These are phyloP conservation scores for Gallinago paraguaiae DNA, from an alignment of 2,113 vertebrate genomes.

Conservation along the genomic window DNA sequence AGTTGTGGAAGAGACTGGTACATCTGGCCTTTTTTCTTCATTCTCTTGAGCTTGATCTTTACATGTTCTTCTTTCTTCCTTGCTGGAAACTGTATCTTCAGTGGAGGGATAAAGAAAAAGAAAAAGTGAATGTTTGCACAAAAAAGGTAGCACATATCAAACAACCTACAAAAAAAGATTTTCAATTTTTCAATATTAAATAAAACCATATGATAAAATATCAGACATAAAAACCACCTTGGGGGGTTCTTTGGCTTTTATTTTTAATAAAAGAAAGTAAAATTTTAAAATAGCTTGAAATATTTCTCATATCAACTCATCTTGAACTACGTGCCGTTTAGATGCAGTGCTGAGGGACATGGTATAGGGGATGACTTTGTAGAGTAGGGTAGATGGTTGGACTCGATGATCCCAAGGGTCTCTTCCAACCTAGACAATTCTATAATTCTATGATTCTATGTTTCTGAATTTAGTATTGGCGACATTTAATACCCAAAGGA, in stretches of 20 bases:
- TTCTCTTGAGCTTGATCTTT: constrained; percentile 38
- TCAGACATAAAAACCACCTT: background rate
- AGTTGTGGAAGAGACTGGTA: constrained; percentile 66
- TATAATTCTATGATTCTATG: too few species aligned
- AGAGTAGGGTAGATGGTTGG: too few species aligned
- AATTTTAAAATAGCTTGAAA: background rate
- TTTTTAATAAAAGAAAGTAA: background rate
- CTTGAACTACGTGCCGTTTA: too few species aligned
- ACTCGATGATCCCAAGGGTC: too few species aligned
- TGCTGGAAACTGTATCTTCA: constrained; percentile 5
- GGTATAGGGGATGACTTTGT: too few species aligned
- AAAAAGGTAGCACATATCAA: background rate
- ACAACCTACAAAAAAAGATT: background rate
- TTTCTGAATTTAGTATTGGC: background rate
- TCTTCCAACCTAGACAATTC: too few species aligned
- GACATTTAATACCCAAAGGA: background rate
- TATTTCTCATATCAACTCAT: background rate
- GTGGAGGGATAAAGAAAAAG: background rate
- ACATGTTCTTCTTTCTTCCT: constrained; percentile 34
- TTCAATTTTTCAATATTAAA: background rate
- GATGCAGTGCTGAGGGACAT: too few species aligned
- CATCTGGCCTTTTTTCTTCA: constrained; percentile 58
- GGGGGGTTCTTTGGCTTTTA: background rate
- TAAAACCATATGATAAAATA: background rate
- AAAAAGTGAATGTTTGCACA: background rate